These are phyloP conservation scores for Conchocele bisecta DNA, from an alignment of 2,888 invertebrate species.

Conservation along the genomic window DNA sequence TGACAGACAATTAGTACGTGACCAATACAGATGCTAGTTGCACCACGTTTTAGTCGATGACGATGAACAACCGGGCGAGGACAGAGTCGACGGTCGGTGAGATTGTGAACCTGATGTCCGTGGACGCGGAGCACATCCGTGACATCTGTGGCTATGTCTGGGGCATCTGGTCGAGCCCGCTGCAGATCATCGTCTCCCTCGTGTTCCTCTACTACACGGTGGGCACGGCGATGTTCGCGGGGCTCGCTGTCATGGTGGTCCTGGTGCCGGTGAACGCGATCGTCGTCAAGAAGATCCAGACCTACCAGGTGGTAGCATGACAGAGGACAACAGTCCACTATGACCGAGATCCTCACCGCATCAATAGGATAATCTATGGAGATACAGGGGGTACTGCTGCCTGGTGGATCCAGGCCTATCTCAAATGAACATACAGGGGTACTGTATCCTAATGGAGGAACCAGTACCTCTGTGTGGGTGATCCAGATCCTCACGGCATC, in stretches of 20 bases:
- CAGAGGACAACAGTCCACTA: too few species aligned
- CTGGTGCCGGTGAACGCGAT: constrained; percentile 86
- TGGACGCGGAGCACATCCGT: constrained; percentile 80
- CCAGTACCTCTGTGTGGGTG: too few species aligned
- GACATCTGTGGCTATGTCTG: constrained; percentile 75
- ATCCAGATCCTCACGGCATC: too few species aligned
- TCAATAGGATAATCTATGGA: too few species aligned
- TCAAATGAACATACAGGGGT: too few species aligned
- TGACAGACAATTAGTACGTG: too few species aligned
- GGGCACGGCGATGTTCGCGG: constrained; percentile 89
- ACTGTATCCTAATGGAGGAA: too few species aligned
- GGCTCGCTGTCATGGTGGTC: constrained; percentile 92
- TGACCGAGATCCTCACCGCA: too few species aligned
- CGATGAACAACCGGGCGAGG: constrained; percentile 77
- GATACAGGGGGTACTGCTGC: too few species aligned
- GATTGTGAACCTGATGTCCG: constrained; percentile 82
- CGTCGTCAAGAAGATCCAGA: constrained; percentile 73
- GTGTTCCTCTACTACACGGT: constrained; percentile 84
- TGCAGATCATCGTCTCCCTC: constrained; percentile 92
- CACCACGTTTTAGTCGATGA: constrained; percentile 77
- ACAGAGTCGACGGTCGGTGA: constrained; percentile 81
- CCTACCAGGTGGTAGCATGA: too few species aligned
- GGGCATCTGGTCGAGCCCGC: constrained; percentile 84
- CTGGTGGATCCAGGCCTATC: too few species aligned
- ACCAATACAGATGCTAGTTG: too few species aligned